A percentile compares a stretch with the other conserved stretches of the same genome.
Conservation (phyloP, 2,797 vertebrate genomes). For the Xiphophorus birchmanni region DNA sequence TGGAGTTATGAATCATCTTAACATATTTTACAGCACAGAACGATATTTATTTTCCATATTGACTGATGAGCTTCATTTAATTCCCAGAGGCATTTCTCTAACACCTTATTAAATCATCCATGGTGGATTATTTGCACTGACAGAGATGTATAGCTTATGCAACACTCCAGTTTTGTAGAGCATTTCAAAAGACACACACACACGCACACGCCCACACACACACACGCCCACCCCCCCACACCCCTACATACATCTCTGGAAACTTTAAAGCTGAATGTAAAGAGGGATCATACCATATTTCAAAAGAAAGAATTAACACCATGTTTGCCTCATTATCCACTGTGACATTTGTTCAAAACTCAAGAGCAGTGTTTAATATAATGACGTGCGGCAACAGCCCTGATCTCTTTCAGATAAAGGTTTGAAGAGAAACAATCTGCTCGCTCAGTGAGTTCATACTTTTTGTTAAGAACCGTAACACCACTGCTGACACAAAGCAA, state of each 20-base stretch:
- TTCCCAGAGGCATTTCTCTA: constrained; percentile 22
- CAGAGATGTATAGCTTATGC: constrained; percentile 8
- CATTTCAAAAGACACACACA: constrained; percentile 17
- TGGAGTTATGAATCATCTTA: constrained; percentile 45
- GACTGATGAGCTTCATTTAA: constrained; percentile 37
- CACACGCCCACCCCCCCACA: too few relatives aligned
- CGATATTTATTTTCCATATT: constrained; percentile 41
- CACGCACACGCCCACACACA: not conserved
- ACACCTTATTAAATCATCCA: constrained; percentile 25
- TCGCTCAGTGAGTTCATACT: constrained; percentile 33
- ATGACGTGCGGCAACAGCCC: constrained; percentile 49
- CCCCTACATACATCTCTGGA: not conserved
- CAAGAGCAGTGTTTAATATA: constrained; percentile 38
- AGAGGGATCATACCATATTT: constrained; percentile 3
- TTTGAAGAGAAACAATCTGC: constrained; percentile 58
- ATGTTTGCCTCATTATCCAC: constrained; percentile 26
- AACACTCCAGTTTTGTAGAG: constrained; percentile 3
- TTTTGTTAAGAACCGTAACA: constrained; percentile 43
- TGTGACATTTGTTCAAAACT: constrained; percentile 23
- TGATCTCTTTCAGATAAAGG: constrained; percentile 55
- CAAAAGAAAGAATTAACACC: constrained; percentile 16
- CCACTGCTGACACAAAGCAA: constrained; percentile 31
- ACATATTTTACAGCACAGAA: constrained; percentile 35
- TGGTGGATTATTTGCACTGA: constrained; percentile 24
- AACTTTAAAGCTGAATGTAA: constrained; percentile 14